These are phyloP conservation scores for Notarius quadriscutis DNA, from an alignment of 2,113 vertebrate species.

Conservation along the genomic window DNA sequence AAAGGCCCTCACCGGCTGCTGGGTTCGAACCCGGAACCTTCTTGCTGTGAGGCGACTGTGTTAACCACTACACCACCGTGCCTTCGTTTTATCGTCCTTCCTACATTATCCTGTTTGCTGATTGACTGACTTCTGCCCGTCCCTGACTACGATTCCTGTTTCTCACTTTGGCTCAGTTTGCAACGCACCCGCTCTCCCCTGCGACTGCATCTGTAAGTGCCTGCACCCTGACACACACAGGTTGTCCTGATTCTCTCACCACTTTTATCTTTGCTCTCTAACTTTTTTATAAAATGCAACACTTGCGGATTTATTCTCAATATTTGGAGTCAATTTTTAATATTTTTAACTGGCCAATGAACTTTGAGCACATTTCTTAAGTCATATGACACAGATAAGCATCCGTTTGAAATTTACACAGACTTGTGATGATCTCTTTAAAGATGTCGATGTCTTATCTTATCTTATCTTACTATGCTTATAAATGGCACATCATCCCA, in stretches of 20 bases:
- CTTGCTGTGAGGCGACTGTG: too few species aligned
- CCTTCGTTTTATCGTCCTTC: too few species aligned
- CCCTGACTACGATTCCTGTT: too few species aligned
- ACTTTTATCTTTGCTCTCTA: not conserved
- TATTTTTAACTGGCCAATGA: not conserved
- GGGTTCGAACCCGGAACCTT: too few species aligned
- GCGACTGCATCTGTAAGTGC: too few species aligned
- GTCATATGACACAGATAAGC: not conserved
- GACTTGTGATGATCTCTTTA: not conserved
- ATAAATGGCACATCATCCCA: not conserved
- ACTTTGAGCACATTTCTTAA: not conserved
- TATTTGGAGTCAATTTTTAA: not conserved
- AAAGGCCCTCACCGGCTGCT: too few species aligned
- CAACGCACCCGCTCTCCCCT: too few species aligned
- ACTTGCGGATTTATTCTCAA: not conserved
- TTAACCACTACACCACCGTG: too few species aligned
- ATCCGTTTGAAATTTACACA: not conserved
- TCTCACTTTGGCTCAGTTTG: too few species aligned
- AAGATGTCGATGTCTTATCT: not conserved
- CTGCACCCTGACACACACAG: too few species aligned
- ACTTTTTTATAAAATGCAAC: not conserved
- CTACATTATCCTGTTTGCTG: too few species aligned
- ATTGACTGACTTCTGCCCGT: too few species aligned
- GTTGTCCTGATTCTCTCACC: not conserved
- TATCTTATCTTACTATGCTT: not conserved